Evolutionary conservation across 92 coral and sea anemone genomes (phyloP), one percentile per base, ranked within the genome.

Genomic region (Actinernus sp.): DNA sequence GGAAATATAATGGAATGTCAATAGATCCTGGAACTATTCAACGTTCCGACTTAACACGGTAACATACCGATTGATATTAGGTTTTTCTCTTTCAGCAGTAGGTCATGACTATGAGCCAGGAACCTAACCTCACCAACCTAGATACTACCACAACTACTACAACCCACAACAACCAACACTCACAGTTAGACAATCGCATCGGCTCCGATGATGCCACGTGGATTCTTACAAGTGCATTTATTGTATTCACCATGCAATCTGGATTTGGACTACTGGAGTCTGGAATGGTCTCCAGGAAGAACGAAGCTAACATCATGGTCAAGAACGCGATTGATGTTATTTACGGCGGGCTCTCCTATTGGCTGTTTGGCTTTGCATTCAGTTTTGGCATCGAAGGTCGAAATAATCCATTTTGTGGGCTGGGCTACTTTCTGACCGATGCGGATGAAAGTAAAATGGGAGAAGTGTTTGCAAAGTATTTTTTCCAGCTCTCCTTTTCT

Each of bases 231-330:
- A 88, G 91, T 63, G 95, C 95, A 1, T 88, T 88, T 32, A 88
- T 88, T 29, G 84, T 88, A 48, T 84, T 88, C 47, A 88, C 95
- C 21, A 88, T 88, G 95, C 95, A 88, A 47, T 88, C 95, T 1
- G 95, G 95, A 16, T 88, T 88, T 56, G 95, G 95, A 29, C 87
- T 88, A 17, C 73, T 88, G 45, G 95, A 88, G 51, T 76, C 91
- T 19, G 95, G 95, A 38, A 64, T 79, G 87, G 97, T 88, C 13
- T 88, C 97, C 20, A 74, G 81, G 24, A 92, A 92, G 46, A 92
- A 92, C 71, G 97, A 91, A 68, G 89, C 87, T 1, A 91, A 91
- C 61, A 91, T 91, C 43, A 87, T 91, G 93, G 97, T 92, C 40
- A 92, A 92, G 59, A 92, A 92, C 49, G 95, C 90, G 0, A 65